Evolutionary conservation across 2,797 vertebrate genomes (phyloP).

Genomic region (Poecilia gillii): DNA sequence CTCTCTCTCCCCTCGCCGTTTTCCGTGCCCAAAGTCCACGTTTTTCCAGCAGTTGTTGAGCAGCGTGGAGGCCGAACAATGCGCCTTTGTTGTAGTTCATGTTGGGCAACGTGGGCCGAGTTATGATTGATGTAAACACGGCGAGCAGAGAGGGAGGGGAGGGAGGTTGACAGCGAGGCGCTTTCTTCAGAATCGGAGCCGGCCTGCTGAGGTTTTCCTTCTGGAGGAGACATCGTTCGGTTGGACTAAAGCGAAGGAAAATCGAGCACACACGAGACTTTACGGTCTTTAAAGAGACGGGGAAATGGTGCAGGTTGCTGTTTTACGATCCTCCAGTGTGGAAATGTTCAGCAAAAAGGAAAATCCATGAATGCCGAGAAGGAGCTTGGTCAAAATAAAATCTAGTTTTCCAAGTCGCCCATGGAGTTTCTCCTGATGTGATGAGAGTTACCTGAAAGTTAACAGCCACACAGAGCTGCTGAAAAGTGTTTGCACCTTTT

Average conservation of each 20-base stretch:
- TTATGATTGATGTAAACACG: slow-evolving; percentile 50
- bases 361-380: background rate
- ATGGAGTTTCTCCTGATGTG: background rate
- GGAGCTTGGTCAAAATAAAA: background rate
- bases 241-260: background rate
- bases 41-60: slow-evolving; percentile 46
- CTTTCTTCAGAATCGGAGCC: background rate
- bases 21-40: slow-evolving; percentile 48
- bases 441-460: background rate
- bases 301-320: background rate
- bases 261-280: background rate
- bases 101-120: slow-evolving; percentile 28
- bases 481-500: background rate
- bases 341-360: slow-evolving; percentile 6
- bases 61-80: slow-evolving; percentile 46
- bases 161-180: background rate
- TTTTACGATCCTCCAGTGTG: slow-evolving; percentile 2
- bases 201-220: background rate
- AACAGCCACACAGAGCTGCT: background rate
- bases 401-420: background rate
- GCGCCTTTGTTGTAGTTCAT: slow-evolving; percentile 50
- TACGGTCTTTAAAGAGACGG: background rate
- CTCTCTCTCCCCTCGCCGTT: background rate
- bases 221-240: background rate
- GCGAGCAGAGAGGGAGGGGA: background rate